A percentile compares a stretch with the other conserved stretches of the same genome.
Evolutionary conservation across 2,888 invertebrate species (phyloP).

Genomic region (Heliconius erato): DNA sequence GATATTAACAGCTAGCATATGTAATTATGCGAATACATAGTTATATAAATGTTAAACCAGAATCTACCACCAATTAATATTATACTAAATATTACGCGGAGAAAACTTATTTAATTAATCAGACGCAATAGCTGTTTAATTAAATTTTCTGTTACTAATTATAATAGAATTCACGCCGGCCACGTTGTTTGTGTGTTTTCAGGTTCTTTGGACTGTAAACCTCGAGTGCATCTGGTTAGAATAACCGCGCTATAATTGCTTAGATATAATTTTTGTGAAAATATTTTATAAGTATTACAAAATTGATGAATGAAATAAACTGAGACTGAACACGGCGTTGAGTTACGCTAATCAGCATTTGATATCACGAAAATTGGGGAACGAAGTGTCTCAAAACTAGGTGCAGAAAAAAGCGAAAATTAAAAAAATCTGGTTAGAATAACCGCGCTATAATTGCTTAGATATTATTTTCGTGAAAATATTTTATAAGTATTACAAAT

Average conservation of each 20-base stretch:
- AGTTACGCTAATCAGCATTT: not conserved
- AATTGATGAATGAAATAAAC: not conserved
- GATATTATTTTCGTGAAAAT: conserved; percentile 5
- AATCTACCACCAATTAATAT: conserved; percentile 16
- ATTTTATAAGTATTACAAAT: not conserved
- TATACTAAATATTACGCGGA: conserved; percentile 29
- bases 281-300: not conserved
- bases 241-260: conserved; percentile 19
- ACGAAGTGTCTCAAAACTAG: not conserved
- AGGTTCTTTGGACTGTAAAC: conserved; percentile 40
- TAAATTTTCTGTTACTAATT: conserved; percentile 43
- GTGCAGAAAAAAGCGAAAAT: not conserved
- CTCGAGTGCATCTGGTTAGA: conserved; percentile 24
- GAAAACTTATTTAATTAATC: conserved; percentile 33
- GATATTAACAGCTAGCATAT: not conserved
- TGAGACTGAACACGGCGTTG: no score
- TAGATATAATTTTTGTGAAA: conserved; percentile 8
- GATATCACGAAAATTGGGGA: not conserved
- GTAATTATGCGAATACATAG: not conserved
- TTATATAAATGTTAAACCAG: conserved; percentile 29
- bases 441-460: conserved; percentile 18
- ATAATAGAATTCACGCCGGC: conserved; percentile 33
- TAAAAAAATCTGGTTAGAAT: not conserved
- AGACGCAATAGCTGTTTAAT: conserved; percentile 41
- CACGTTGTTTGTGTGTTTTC: conserved; percentile 29